Conservation (phyloP, 2,888 invertebrate species). For the Antheraea yamamai region DNA sequence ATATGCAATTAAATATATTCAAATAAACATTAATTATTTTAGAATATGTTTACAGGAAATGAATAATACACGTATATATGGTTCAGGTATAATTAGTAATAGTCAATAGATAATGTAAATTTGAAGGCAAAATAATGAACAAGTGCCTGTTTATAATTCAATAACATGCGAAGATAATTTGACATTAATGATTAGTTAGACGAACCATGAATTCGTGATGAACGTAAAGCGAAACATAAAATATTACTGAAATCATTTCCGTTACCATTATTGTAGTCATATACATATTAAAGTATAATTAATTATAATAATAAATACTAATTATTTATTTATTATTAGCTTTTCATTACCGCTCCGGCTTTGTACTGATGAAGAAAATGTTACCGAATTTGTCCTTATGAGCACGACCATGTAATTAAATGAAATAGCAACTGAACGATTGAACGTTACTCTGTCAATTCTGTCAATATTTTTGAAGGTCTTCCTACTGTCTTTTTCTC, state of each 20-base stretch:
- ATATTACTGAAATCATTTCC: background rate
- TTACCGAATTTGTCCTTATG: too few relatives aligned
- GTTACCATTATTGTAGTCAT: background rate
- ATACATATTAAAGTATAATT: background rate
- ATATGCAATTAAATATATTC: background rate
- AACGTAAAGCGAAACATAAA: background rate
- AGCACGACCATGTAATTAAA: too few relatives aligned
- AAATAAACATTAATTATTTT: background rate
- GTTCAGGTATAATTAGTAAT: background rate
- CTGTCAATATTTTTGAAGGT: too few relatives aligned
- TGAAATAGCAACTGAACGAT: too few relatives aligned
- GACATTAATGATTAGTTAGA: background rate
- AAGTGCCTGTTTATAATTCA: constrained; percentile 9
- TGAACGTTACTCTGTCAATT: too few relatives aligned
- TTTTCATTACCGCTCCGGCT: background rate
- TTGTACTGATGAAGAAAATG: too few relatives aligned
- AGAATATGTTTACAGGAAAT: constrained; percentile 4
- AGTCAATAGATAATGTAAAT: constrained; percentile 7
- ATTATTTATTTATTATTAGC: background rate
- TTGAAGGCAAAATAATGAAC: constrained; percentile 4
- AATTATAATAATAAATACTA: background rate
- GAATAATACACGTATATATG: background rate
- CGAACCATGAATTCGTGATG: background rate
- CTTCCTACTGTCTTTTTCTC: too few relatives aligned
- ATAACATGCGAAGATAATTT: constrained; percentile 2